Base-by-base conservation (phyloP, 1,140 invertebrate species). In the Penaeus chinensis region DNA sequence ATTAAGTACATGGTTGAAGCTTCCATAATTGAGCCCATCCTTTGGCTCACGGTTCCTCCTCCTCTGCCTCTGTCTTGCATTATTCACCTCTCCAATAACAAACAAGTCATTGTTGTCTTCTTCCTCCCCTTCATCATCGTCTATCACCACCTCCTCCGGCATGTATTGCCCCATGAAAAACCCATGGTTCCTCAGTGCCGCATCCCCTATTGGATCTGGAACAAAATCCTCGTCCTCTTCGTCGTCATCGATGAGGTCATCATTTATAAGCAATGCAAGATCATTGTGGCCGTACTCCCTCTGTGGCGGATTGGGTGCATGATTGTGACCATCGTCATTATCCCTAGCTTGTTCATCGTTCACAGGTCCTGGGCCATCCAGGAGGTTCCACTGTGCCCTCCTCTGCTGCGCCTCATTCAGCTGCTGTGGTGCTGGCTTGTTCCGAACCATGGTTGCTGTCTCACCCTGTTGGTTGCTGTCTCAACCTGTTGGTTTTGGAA, bases 1-100 rank as follows among this genome's bases (percentile, higher is more conserved):
- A 10, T 90, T 47, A 60, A 90, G 78, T n/a, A 90, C 90, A 19
- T 89, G 81, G 20, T 74, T 65, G 78, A 90, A 90, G 2, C 66
- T 80, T 0, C 90, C 90, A 87, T 90, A 90, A 18, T 89, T 69
- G 32, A 86, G 27, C 63, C 80, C 69, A 63, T 89, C 81, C 24
- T 74, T 78, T 22, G 27, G 47, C 20, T 22, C 85, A 18, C 78
- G 76, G 61, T 66, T 84, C 54, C 76, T 85, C 54, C 42, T 83
- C 69, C 77, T 74, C 71, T 81, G 84, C 66, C 65, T 65, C 54
- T 84, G 66, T 22, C 24, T 37, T 13, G 54, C 47, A 20, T 61
- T 22, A 32, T 79, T n/a, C 54, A 61, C 47, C 24, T 79, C 77
- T 37, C 54, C 77, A 54, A 42, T 47, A 42, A 42, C 77, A 47